These are phyloP conservation scores for Myanophis thanlyinensis DNA, from an alignment of 2,113 vertebrate species.

Conservation along the genomic window DNA sequence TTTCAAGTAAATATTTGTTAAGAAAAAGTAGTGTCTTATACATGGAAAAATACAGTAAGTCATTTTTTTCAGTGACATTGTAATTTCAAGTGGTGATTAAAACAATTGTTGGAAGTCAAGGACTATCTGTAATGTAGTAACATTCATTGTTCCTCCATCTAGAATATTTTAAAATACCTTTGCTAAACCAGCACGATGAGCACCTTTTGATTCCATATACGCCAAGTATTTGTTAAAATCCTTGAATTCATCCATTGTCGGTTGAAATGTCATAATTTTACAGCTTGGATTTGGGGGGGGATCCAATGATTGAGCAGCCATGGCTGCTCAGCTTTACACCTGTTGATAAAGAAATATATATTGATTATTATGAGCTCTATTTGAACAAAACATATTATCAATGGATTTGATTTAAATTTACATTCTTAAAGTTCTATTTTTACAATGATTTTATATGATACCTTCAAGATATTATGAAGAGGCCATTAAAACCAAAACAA, in stretches of 20 bases:
- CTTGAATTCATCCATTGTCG: constrained; percentile 90
- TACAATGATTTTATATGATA: background rate
- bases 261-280: constrained; percentile 97
- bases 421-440: background rate
- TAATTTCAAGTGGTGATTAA: background rate
- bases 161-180: constrained; percentile 76
- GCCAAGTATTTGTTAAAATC: constrained; percentile 92
- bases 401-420: background rate
- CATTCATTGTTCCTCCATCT: background rate
- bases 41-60: too few species aligned
- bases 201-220: constrained; percentile 94
- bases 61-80: background rate
- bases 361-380: background rate
- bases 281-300: constrained; percentile 85
- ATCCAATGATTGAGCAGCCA: constrained; percentile 78
- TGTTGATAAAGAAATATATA: constrained; percentile 18
- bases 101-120: background rate
- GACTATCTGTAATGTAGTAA: background rate
- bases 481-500: background rate
- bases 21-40: too few species aligned
- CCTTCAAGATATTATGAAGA: background rate
- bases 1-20: too few species aligned
- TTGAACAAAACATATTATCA: background rate
- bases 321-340: constrained; percentile 62
- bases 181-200: constrained; percentile 91